These are phyloP conservation scores for Tuberolachnus salignus DNA, from an alignment of 2,888 invertebrate genomes.

Conservation along the genomic window DNA sequence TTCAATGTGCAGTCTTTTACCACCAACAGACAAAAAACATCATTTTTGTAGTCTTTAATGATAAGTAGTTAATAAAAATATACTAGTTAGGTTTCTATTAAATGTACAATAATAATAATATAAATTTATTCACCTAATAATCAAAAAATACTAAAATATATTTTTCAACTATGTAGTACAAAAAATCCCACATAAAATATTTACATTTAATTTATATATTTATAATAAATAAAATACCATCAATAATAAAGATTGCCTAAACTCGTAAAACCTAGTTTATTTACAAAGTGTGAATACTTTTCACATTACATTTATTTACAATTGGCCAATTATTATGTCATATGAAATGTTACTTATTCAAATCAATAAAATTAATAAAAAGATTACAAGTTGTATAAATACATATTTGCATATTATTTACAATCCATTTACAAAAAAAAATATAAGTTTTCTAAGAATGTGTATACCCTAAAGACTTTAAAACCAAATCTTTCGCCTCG, in stretches of 20 bases:
- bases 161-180: conserved; percentile 54
- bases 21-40: conserved; percentile 40
- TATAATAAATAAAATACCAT: conserved; percentile 53
- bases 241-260: conserved; percentile 43
- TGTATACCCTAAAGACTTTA: conserved; percentile 53
- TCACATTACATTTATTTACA: conserved; percentile 33
- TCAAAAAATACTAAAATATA: conserved; percentile 57
- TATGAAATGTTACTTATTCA: conserved; percentile 18
- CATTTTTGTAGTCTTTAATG: conserved; percentile 46
- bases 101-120: conserved; percentile 51
- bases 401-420: conserved; percentile 27
- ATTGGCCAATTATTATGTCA: conserved; percentile 15
- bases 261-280: conserved; percentile 35
- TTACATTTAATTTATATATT: conserved; percentile 50
- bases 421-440: conserved; percentile 23
- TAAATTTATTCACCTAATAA: conserved; percentile 55
- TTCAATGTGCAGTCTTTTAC: conserved; percentile 55
- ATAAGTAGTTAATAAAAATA: conserved; percentile 47
- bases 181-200: conserved; percentile 54
- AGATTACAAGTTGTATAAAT: conserved; percentile 29
- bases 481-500: conserved; percentile 51
- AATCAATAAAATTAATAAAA: conserved; percentile 36
- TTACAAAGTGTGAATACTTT: conserved; percentile 20
- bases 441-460: conserved; percentile 32
- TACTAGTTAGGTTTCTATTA: conserved; percentile 52